Evolutionary conservation across 2,113 vertebrate species (phyloP), one percentile per base, ranked within the genome.

Genomic region (Coptodon bakossiorum): DNA sequence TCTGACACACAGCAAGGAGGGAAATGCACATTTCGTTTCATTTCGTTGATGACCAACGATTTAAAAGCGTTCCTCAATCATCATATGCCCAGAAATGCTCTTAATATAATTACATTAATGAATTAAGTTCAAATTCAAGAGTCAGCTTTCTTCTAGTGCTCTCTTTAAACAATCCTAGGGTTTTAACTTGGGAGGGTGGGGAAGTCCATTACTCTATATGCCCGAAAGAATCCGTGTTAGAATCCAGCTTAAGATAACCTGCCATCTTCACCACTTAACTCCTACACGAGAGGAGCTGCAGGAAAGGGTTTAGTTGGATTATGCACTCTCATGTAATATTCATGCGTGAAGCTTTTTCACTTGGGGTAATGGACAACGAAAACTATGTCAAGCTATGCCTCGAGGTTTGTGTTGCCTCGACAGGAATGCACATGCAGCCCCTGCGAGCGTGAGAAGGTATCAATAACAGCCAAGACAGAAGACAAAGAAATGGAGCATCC

Each of bases 251-350:
- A 3, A 63, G 22, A 81, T 90, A 86, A 86, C 80, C 59, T 57
- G 12, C 9, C 50, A 71, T 78, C 36, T 27, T 81, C 34, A 66
- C 45, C 22, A 81, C 81, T 86, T 12, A 50, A 40, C 45, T 63
- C 45, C 24, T 27, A 1, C 57, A 34, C 54, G 6, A 66, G 68
- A 50, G 79, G 57, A 38, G 52, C 80, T 83, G 85, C 80, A 76
- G 48, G 12, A 13, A 8, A 57, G 27, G 34, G 54, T 85, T 79
- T 80, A 79, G 50, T 45, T 81, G 78, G 54, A 86, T 73, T 73
- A 84, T 87, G 86, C 83, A 88, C 27, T 31, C 17, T 81, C 87
- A 91, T 94, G 78, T 66, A 95, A 89, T 90, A 95, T 95, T 91
- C 53, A 93, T 89, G 45, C 24, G n/a, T 53, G 53, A 24, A 61